These are phyloP conservation scores for Camelus bactrianus DNA, from an alignment of 2,113 vertebrate genomes.

Conservation along the genomic window DNA sequence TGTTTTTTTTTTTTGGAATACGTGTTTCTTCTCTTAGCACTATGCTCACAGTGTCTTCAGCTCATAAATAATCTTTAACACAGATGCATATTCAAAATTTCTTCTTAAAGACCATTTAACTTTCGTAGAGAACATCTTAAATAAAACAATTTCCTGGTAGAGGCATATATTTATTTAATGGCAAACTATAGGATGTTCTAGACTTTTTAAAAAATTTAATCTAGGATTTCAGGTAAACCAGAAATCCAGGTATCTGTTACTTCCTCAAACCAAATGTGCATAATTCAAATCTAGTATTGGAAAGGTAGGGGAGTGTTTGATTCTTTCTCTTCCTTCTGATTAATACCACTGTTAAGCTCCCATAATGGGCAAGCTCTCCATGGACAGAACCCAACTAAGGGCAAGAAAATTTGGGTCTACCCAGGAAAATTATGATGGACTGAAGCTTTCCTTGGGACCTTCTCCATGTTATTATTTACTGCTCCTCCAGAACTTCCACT, in stretches of 20 bases:
- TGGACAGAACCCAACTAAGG: neutral
- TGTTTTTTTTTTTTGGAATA: neutral
- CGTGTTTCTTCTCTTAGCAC: neutral
- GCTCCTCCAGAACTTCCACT: neutral
- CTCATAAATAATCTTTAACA: constrained; percentile 1
- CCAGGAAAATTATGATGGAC: neutral
- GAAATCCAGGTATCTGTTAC: neutral
- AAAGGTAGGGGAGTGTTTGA: neutral
- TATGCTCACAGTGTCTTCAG: neutral
- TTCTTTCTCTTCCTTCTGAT: neutral
- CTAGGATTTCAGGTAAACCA: constrained; percentile 23
- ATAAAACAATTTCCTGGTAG: neutral
- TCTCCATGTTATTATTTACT: neutral
- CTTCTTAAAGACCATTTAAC: constrained; percentile 14
- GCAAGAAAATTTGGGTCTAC: neutral
- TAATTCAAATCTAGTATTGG: neutral
- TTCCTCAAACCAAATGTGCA: neutral
- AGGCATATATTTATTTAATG: neutral
- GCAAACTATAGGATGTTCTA: neutral
- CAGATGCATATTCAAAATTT: neutral
- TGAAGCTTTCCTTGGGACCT: neutral
- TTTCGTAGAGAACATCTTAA: neutral
- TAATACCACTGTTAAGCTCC: neutral
- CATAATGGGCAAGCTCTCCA: neutral
- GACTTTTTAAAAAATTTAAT: neutral